Conservation (phyloP, 1,140 invertebrate genomes). For the Pachypsylla venusta region DNA sequence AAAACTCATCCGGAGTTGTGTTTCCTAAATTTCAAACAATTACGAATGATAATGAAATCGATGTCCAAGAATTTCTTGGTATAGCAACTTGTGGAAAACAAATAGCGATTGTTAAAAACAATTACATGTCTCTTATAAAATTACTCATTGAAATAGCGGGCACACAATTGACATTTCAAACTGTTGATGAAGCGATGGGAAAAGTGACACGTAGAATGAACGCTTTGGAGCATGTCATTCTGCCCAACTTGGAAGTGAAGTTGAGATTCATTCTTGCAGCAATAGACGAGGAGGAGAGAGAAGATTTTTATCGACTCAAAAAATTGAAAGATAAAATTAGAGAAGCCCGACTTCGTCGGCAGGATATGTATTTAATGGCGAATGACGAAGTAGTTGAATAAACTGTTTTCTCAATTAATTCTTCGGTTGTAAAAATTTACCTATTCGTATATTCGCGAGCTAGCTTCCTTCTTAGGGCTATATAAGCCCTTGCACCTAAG, state of each 20-base stretch:
- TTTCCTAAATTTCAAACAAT: slow-evolving; percentile 49
- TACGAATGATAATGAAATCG: slow-evolving; percentile 48
- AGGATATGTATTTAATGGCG: too few relatives aligned
- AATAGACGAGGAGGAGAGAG: slow-evolving; percentile 65
- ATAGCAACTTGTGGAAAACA: slow-evolving; percentile 55
- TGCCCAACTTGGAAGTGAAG: slow-evolving; percentile 57
- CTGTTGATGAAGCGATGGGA: slow-evolving; percentile 54
- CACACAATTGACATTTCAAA: slow-evolving; percentile 59
- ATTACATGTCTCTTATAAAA: slow-evolving; percentile 48
- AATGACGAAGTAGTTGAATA: too few relatives aligned
- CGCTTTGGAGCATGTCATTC: slow-evolving; percentile 69
- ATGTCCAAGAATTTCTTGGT: slow-evolving; percentile 52
- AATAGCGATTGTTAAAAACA: slow-evolving; percentile 52
- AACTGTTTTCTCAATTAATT: too few relatives aligned
- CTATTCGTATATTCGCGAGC: too few relatives aligned
- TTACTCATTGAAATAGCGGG: slow-evolving; percentile 51
- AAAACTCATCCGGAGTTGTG: slow-evolving; percentile 55
- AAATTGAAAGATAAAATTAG: slow-evolving; percentile 51
- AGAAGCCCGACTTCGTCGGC: too few relatives aligned
- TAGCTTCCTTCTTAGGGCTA: too few relatives aligned
- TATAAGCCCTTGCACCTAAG: too few relatives aligned
- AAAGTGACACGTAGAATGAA: background rate
- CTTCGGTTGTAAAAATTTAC: too few relatives aligned
- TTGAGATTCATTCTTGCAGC: slow-evolving; percentile 59
- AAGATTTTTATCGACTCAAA: slow-evolving; percentile 69